Evolutionary conservation across 2,888 invertebrate genomes (phyloP).

Genomic region (Bedellia somnulentella): DNA sequence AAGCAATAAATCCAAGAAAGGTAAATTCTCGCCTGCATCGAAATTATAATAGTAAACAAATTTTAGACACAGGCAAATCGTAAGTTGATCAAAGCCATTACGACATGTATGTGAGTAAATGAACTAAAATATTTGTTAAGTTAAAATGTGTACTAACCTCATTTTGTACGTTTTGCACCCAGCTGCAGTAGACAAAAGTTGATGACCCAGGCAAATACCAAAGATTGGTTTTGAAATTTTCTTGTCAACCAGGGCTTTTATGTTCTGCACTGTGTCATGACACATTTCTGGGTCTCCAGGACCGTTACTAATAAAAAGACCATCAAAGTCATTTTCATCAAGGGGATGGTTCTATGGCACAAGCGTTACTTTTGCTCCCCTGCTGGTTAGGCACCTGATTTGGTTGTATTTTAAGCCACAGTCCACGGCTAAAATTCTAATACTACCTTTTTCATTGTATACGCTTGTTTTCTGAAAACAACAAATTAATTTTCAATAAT

Average conservation of each 20-base stretch:
- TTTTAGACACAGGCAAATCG: not conserved
- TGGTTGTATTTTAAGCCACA: constrained; percentile 98
- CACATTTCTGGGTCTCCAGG: constrained; percentile 94
- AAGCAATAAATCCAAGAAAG: too few relatives aligned
- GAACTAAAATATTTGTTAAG: too few relatives aligned
- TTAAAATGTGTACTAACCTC: constrained; percentile 76
- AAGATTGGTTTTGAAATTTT: constrained; percentile 80
- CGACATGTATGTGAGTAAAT: too few relatives aligned
- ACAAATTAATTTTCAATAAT: too few relatives aligned
- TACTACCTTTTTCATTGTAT: constrained; percentile 73
- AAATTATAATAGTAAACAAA: too few relatives aligned
- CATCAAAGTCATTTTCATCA: constrained; percentile 77
- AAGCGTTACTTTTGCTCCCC: constrained; percentile 86
- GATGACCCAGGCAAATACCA: constrained; percentile 98
- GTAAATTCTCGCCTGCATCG: too few relatives aligned
- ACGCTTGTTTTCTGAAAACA: constrained; percentile 60
- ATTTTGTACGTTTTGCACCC: constrained; percentile 94
- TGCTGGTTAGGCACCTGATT: constrained; percentile 82
- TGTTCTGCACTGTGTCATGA: constrained; percentile 70
- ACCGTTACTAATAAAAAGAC: constrained; percentile 95
- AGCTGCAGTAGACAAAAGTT: constrained; percentile 87
- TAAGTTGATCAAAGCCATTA: too few relatives aligned
- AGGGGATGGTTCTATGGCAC: constrained; percentile 89
- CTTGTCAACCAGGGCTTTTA: constrained; percentile 61
- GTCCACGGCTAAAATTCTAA: constrained; percentile 87